Conservation (phyloP, 2,888 invertebrate species). For the Isoperla grammatica region DNA sequence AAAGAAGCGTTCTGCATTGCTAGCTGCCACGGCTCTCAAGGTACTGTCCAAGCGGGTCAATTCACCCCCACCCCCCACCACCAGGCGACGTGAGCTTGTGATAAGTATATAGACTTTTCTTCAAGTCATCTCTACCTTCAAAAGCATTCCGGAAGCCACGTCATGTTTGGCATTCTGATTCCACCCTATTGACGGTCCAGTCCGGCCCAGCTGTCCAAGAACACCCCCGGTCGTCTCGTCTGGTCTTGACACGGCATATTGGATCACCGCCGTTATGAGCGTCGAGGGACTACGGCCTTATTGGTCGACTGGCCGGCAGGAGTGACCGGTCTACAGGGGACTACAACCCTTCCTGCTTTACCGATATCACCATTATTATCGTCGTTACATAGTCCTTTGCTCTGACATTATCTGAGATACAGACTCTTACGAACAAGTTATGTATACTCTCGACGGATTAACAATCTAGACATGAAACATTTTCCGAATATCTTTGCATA, state of each 20-base stretch:
- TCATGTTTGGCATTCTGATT: background rate
- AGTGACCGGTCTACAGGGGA: background rate
- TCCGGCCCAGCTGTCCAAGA: no score
- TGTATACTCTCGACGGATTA: no score
- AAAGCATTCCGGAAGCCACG: background rate
- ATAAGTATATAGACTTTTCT: no score
- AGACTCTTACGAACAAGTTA: no score
- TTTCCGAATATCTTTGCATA: no score
- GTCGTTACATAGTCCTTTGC: no score
- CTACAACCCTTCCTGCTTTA: background rate
- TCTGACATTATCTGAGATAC: no score
- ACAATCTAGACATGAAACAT: no score
- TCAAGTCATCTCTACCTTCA: background rate
- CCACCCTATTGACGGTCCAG: background rate
- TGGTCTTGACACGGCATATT: conserved; percentile 3
- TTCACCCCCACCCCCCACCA: background rate
- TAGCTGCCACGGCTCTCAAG: no score
- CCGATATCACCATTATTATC: background rate
- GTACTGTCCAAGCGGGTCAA: no score
- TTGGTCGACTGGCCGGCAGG: background rate
- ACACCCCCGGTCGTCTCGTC: no score
- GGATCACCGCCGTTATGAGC: conserved; percentile 1
- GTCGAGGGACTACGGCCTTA: background rate
- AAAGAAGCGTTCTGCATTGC: no score
- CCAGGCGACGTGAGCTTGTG: background rate